Base-by-base conservation (phyloP, 2,113 vertebrate genomes). In the Centropristis striata region DNA sequence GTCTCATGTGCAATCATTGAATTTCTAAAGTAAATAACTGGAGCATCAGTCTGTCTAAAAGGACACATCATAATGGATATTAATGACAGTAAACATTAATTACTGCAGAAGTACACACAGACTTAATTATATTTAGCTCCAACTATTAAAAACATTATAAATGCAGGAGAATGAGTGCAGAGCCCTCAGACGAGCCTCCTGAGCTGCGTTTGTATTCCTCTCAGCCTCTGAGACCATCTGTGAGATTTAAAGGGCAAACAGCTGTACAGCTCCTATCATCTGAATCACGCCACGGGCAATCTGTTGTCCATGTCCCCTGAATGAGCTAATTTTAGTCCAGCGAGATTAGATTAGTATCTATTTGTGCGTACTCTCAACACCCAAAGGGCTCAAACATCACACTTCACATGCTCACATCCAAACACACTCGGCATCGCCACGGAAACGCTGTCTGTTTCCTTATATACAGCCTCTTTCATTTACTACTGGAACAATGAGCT, bases 261-360 rank as follows among this genome's bases (percentile, higher is more conserved):
- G 88, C 88, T 90, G 87, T 60, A 86, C 57, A 63, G 74, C 63
- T 72, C 60, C 79, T 54, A 79, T 78, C 83, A 60, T 76, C 90
- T 58, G 49, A 86, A n/a, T 63, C 70, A 8, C 50, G 85, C 90
- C 85, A 23, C 5, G 1, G 88, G 86, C 88, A 25, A 61, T 66
- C 60, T 73, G 83, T 84, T 73, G 83, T 54, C 66, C 71, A 25
- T 58, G 76, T 75, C 68, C 75, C 75, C 72, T 1, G 69, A 86
- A 86, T 58, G 59, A 85, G 75, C 81, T 88, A 83, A 92, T 91
- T 91, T 90, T 86, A 89, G 54, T 77, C 71, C 4, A 10, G 18
- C 66, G 61, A 85, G 89, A 92, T 89, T 86, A 90, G 90, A 93
- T 93, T 80, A 84, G 78, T 57, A 90, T 93, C 80, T 83, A 49